Evolutionary conservation across 1,140 invertebrate genomes (phyloP).

Genomic region (Drosophila erecta): DNA sequence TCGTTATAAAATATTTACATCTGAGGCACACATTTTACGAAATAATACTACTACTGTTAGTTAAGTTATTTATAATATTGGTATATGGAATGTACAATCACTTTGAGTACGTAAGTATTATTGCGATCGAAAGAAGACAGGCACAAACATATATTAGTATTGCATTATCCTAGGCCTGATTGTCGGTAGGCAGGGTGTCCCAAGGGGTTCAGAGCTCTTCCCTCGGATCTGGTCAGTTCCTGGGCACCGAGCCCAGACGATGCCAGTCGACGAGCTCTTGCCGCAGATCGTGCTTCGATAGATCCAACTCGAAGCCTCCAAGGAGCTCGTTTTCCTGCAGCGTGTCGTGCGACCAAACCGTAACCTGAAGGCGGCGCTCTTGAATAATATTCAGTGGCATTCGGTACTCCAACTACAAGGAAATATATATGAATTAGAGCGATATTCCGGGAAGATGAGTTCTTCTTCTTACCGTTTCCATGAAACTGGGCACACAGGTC

Average conservation of each 20-base stretch:
- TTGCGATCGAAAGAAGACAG: conserved; percentile 72
- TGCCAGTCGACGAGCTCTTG: conserved; percentile 93
- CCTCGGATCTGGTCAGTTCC: conserved; percentile 63
- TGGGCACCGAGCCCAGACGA: conserved; percentile 87
- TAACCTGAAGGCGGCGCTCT: conserved; percentile 92
- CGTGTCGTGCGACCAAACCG: conserved; percentile 97
- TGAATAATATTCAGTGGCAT: conserved; percentile 93
- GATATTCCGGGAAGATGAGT: not conserved
- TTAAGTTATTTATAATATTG: conserved; percentile 38
- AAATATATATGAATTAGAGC: not conserved
- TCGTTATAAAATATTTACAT: conserved; percentile 28
- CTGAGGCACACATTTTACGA: conserved; percentile 32
- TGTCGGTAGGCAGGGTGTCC: conserved; percentile 34
- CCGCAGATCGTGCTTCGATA: conserved; percentile 89
- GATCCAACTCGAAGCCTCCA: conserved; percentile 93
- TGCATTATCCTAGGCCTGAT: conserved; percentile 52
- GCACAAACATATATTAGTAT: conserved; percentile 60
- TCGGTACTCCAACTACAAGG: conserved; percentile 92
- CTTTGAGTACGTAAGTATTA: conserved; percentile 76
- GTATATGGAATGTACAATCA: conserved; percentile 79
- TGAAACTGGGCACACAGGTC: conserved; percentile 97
- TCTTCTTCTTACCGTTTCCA: conserved; percentile 93
- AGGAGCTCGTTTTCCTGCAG: conserved; percentile 98
- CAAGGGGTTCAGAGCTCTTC: conserved; percentile 2
- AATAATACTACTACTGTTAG: conserved; percentile 39